phyloP scores from a whole-genome alignment of 2,797 vertebrate genomes.

The Champsocephalus gunnari region DNA sequence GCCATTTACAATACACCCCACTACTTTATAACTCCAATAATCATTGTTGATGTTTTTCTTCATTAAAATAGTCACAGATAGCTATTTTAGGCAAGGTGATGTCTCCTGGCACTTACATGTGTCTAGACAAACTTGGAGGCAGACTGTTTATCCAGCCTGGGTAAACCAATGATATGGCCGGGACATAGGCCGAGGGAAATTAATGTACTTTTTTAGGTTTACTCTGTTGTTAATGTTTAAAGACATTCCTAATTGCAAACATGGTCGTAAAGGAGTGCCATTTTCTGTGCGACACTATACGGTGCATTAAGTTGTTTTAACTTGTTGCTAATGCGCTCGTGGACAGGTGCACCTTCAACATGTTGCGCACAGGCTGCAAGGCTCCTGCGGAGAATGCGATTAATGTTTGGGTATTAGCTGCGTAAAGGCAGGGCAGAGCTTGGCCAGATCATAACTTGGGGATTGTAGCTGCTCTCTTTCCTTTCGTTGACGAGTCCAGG shows the following conservation, averaged over 20 bases:
- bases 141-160: constrained; percentile 5
- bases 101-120: neutral
- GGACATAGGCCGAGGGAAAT: too few species aligned
- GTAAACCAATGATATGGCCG: neutral
- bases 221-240: neutral
- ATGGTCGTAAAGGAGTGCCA: neutral
- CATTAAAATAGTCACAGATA: neutral
- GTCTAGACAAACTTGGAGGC: neutral
- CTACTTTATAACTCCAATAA: neutral
- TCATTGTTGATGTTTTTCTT: neutral
- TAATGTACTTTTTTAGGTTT: too few species aligned
- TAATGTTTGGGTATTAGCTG: constrained; percentile 57
- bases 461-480: constrained; percentile 41
- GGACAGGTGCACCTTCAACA: constrained; percentile 38
- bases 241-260: neutral
- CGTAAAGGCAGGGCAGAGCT: constrained; percentile 43
- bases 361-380: constrained; percentile 21
- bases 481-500: constrained; percentile 53
- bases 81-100: neutral
- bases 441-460: constrained; percentile 37
- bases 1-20: neutral
- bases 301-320: constrained; percentile 19
- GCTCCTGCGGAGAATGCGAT: constrained; percentile 40
- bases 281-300: neutral
- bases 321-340: constrained; percentile 44